Base-by-base conservation (phyloP, 2,797 vertebrate species). In the Smutsia gigantea region DNA sequence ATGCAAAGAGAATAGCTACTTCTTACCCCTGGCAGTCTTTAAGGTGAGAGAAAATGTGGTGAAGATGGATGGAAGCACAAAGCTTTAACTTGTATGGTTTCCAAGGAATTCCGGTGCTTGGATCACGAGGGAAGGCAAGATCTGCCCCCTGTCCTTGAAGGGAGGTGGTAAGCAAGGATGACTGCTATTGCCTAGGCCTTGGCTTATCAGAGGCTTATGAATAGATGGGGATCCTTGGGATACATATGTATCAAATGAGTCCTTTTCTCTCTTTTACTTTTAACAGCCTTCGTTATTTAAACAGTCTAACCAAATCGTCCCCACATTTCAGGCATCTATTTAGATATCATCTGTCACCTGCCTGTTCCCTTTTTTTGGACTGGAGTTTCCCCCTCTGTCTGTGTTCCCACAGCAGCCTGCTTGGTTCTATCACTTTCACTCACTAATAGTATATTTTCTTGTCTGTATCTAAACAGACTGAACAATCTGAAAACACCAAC, bases 161-260 rank as follows among this genome's bases (percentile, higher is more conserved):
- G 19, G 7, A 93, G 17, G 31, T 27, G 7, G 1, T 34, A 25
- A 49, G 4, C 14, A 37, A 42, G 9, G 57, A 21, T 39, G 31
- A 21, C 1, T 53, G 19, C 4, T 53, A 68, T 4, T 64, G 37
- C 4, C 12, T 12, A 34, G 31, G 1, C 18, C 25, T 29, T 63
- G 23, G 8, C 13, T 75, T 51, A 27, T 9, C 4, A 39, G 23
- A 6, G 0, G 1, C 15, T 75, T 68, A 25, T 9, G 37, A 78
- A 27, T 63, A 25, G 64, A n/a, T n/a, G 64, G 4, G 5, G 18
- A 42, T 75, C 2, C 5, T 19, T 57, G 27, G 2, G 34, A 3
- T 3, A 61, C 31, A 17, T 0, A 46, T 72, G 4, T 25, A 53
- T n/a, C n/a, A 13, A 6, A 42, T 0, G 2, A n/a, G 18, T 39